Base-by-base conservation (phyloP, 2,113 vertebrate genomes). In the Elephantulus edwardii region DNA sequence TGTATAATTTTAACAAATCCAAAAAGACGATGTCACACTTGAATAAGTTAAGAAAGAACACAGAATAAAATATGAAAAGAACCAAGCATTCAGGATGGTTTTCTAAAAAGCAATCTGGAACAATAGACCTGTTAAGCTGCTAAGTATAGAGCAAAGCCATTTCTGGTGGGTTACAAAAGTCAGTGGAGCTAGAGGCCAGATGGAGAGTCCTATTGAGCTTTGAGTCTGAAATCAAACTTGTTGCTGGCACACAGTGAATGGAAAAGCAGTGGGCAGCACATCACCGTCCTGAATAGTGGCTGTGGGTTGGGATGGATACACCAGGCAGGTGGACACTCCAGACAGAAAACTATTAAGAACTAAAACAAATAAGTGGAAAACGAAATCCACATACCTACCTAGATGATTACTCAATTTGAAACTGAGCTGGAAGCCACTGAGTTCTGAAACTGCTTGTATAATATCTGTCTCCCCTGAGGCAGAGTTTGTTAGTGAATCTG, bases 1-100 rank as follows among this genome's bases (percentile, higher is more conserved):
- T 60, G 48, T 56, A 44, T 58, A 84, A 85, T 88, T 58, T 92
- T 68, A 94, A 89, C 68, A 83, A 89, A 86, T 78, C 91, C 66
- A 74, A 82, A 94, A 83, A 46, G 75, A 84, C 17, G 13, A 24
- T 84, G 78, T 87, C 66, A 72, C 54, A 62, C 56, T 80, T 81
- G 68, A 91, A 72, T 68, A 94, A 71, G 44, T 58, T 83, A 91
- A 92, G 74, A 94, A 90, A 89, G 72, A 86, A 87, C 22, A 52
- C 54, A 83, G 82, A 62, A 20, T 56, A 62, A 66, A 87, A 48
- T 48, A 76, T 24, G 62, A 76, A 75, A 72, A 80, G 44, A 92
- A 14, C 56, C 48, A 68, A 46, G 50, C 84, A 80, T 42, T 77
- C 88, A 76, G 83, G 82, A 78, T 66, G 26, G 56, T 50, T 85